Conservation (phyloP, 2,113 vertebrate genomes). For the Rhea pennata region DNA sequence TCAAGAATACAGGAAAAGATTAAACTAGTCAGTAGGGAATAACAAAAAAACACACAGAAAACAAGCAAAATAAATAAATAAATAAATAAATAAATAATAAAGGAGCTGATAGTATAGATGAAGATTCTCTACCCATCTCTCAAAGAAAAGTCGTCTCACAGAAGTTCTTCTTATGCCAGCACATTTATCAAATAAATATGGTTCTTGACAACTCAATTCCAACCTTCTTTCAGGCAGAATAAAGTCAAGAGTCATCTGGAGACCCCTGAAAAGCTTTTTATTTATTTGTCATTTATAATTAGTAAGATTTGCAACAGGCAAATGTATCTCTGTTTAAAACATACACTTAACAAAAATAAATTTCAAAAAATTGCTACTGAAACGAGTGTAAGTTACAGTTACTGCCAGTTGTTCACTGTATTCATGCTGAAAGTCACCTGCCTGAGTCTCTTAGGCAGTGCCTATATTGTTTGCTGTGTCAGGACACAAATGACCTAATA, state of each 20-base stretch:
- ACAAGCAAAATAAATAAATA: neutral
- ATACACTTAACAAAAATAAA: neutral
- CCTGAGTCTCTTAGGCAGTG: neutral
- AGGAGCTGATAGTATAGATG: neutral
- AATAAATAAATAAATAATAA: too few relatives aligned
- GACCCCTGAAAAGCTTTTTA: neutral
- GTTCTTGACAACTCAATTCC: neutral
- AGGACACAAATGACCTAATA: neutral
- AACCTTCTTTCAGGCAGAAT: neutral
- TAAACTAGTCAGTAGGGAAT: neutral
- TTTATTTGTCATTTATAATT: neutral
- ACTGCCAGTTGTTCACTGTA: neutral
- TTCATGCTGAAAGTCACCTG: neutral
- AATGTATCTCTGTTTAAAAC: neutral
- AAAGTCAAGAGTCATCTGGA: neutral
- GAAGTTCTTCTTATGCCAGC: neutral
- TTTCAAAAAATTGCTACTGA: neutral
- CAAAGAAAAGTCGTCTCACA: neutral
- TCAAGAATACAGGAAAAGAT: neutral
- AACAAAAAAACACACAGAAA: neutral
- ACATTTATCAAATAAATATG: neutral
- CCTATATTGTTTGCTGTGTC: neutral
- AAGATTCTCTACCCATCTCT: neutral
- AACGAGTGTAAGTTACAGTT: neutral
- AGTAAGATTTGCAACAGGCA: neutral